Evolutionary conservation across 2,113 vertebrate species (phyloP), one percentile per base, ranked within the genome.

Genomic region (Bujurquina vittata): DNA sequence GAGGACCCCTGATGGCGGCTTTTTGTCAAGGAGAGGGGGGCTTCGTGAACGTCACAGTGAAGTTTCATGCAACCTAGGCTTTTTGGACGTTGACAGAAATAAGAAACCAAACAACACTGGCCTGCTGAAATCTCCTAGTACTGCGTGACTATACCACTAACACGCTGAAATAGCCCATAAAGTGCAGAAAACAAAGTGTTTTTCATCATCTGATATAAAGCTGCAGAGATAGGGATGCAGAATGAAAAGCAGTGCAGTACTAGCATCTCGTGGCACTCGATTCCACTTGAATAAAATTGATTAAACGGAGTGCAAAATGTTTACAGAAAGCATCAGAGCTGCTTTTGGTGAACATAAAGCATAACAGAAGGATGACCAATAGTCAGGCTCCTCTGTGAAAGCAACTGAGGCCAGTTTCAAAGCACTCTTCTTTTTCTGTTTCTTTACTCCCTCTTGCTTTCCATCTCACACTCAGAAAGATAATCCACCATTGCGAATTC

Each of bases 401-500:
- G 75, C 18, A 40, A 43, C 60, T 65, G 26, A 33, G 77, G 60
- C 33, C 15, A 0, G 23, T 81, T 81, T 73, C 40, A 73, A 69
- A 85, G 62, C 58, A 2, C 55, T 40, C 54, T 22, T 35, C 61
- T 37, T 43, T 46, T 57, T 75, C 10, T 61, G 63, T 62, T 67
- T 60, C 61, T 58, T 75, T 22, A 23, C n/a, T 18, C 76, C 58
- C 74, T 67, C 33, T 31, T 57, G 29, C 77, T 75, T 86, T 67
- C 52, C 58, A 40, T 61, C 75, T 79, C 57, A n/a, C 59, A n/a
- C 60, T 67, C 76, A 2, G 76, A 69, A 63, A 78, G 52, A 79
- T 86, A 87, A 89, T 88, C 84, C 89, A 74, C 62, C 81, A 3
- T 54, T 31, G 77, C n/a, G 75, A 67, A 83, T 76, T 86, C 83